phyloP scores from a whole-genome alignment of 2,797 vertebrate species.

The Hemibagrus guttatus region DNA sequence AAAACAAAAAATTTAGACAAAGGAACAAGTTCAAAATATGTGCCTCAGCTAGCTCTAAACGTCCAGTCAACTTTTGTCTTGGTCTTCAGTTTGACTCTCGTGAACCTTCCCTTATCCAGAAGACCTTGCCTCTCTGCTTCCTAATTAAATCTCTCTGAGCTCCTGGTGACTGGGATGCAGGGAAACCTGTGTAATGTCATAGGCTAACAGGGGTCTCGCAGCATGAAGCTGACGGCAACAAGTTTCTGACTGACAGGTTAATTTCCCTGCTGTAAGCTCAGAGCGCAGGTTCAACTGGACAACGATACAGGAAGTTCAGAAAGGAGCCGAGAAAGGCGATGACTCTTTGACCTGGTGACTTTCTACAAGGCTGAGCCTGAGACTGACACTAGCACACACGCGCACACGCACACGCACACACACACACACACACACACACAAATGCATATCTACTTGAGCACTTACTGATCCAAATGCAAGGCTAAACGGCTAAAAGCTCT shows the following conservation, averaged over 20 bases:
- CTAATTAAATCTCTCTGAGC: conserved; percentile 32
- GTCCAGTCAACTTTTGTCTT: not conserved
- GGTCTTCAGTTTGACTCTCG: not conserved
- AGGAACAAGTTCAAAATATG: not conserved
- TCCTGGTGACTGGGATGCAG: not conserved
- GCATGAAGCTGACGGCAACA: not conserved
- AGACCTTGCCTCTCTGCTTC: not conserved
- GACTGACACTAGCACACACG: not conserved
- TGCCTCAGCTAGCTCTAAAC: not conserved
- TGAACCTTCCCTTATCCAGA: not conserved
- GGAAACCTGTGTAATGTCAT: conserved; percentile 8
- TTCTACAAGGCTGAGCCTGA: not conserved
- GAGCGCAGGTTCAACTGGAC: not conserved
- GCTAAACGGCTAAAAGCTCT: conserved; percentile 17
- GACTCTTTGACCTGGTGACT: conserved; percentile 27
- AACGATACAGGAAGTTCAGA: not conserved
- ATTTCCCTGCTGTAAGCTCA: conserved; percentile 17
- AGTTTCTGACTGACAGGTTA: conserved; percentile 32
- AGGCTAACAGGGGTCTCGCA: not conserved
- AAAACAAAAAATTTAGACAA: not conserved
- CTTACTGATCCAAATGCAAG: not conserved
- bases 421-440: not conserved
- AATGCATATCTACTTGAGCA: not conserved
- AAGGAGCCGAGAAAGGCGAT: not conserved
- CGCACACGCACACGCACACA: not conserved